Evolutionary conservation across 1,140 invertebrate genomes (phyloP).

Genomic region (Aphidius ervi): DNA sequence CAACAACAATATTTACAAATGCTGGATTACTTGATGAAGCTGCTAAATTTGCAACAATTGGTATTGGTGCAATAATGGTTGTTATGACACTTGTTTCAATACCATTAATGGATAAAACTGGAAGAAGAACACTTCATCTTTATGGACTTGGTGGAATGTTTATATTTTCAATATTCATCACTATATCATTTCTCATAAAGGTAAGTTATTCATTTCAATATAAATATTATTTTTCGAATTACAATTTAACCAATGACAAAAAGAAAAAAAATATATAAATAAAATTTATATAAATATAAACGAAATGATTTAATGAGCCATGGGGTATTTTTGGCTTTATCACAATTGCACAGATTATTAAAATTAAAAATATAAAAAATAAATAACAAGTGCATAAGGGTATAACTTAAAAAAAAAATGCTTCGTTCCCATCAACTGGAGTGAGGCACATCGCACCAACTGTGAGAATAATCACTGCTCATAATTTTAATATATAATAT

Average conservation of each 20-base stretch:
- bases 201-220: constrained; percentile 51
- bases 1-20: constrained; percentile 83
- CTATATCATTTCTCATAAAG: constrained; percentile 92
- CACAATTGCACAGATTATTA: no score
- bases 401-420: constrained; percentile 30
- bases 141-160: constrained; percentile 96
- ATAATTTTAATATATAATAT: constrained; percentile 21
- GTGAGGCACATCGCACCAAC: constrained; percentile 46
- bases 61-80: constrained; percentile 96
- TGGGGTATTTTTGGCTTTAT: no score
- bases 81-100: constrained; percentile 93
- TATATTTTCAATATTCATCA: constrained; percentile 95
- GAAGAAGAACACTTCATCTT: constrained; percentile 88
- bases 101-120: constrained; percentile 92
- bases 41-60: constrained; percentile 90
- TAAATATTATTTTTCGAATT: constrained; percentile 2
- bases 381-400: no score
- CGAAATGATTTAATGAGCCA: no score
- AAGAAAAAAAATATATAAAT: constrained; percentile 7
- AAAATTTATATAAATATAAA: no score
- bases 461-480: constrained; percentile 43
- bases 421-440: constrained; percentile 47
- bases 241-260: background rate
- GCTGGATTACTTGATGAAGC: constrained; percentile 82
- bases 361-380: no score